Evolutionary conservation across 2,888 invertebrate genomes (phyloP), one percentile per base, ranked within the genome.

Genomic region (Piscicola geometra): DNA sequence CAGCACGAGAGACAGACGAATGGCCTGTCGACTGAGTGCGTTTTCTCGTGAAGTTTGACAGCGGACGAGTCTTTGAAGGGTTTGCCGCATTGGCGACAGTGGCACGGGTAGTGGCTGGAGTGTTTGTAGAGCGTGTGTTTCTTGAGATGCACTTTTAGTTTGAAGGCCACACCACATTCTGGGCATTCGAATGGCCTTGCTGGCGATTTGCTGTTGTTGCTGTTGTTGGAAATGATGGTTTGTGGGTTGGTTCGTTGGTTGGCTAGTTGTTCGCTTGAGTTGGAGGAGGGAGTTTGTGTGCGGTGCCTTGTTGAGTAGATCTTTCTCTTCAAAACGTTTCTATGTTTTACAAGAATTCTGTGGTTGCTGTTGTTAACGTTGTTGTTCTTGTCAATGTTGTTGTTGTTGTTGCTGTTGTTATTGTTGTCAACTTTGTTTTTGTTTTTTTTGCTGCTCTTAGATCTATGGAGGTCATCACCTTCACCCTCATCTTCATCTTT

Each of bases 101-200:
- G 75, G 68, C 78, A 79, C 21, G 78, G 79, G 64, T 79, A 78
- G 36, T 79, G 78, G 70, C 60, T 30, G 69, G 76, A 77, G 77
- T 79, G 79, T 9, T 76, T 73, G 70, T 79, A 79, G 28, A 79
- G 77, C 32, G 77, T 76, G 75, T 79, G 79, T 52, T 79, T 79
- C 77, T 79, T 79, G 52, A 79, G 74, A 72, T 79, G 79, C 3
- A 79, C 80, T 75, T 80, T 80, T 75, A 80, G 78, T 74, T 80
- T 80, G 76, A 80, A 80, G 25, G 77, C 78, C 41, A 78, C 73
- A 71, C 78, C 78, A 52, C 80, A 80, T 30, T 71, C 74, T 25
- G 66, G 52, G 72, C 80, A 80, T n/a, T 67, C 56, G 68, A 77
- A 80, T 9, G 80, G 80, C 32, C 79, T 73, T 30, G 64, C 3